phyloP scores from a whole-genome alignment of 2,888 invertebrate species.

The Patella caerulea region DNA sequence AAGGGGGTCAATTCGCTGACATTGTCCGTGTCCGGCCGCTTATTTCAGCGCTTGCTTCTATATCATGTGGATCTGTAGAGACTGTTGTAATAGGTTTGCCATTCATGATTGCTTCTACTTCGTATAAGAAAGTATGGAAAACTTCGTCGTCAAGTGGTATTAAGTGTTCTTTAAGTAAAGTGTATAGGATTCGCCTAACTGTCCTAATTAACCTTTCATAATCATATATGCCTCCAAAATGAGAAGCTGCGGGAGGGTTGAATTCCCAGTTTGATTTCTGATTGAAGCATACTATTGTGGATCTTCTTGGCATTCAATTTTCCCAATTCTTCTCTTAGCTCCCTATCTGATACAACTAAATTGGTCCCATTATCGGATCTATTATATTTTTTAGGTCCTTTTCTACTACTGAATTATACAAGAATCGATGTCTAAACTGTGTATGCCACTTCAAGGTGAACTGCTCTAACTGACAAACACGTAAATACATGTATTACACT shows the following conservation, averaged over 20 bases:
- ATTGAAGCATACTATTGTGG: too few relatives aligned
- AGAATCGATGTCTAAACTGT: constrained; percentile 22
- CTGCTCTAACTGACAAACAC: constrained; percentile 27
- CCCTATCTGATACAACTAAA: constrained; percentile 32
- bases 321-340: constrained; percentile 27
- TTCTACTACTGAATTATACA: constrained; percentile 27
- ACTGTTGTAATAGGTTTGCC: too few relatives aligned
- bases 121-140: constrained; percentile 32
- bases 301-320: too few relatives aligned
- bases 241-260: constrained; percentile 26
- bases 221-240: too few relatives aligned
- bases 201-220: constrained; percentile 39
- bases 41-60: too few relatives aligned
- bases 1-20: too few relatives aligned
- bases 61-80: constrained; percentile 24
- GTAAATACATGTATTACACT: constrained; percentile 33
- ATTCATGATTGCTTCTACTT: constrained; percentile 36
- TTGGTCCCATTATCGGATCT: constrained; percentile 33
- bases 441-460: constrained; percentile 32
- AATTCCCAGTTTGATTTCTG: too few relatives aligned
- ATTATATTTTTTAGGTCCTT: constrained; percentile 20
- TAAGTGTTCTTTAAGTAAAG: constrained; percentile 25
- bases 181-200: constrained; percentile 24
- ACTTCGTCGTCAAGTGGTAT: constrained; percentile 30
- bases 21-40: too few relatives aligned